Base-by-base conservation (phyloP, 2,888 invertebrate genomes). In the Acleris holmiana region DNA sequence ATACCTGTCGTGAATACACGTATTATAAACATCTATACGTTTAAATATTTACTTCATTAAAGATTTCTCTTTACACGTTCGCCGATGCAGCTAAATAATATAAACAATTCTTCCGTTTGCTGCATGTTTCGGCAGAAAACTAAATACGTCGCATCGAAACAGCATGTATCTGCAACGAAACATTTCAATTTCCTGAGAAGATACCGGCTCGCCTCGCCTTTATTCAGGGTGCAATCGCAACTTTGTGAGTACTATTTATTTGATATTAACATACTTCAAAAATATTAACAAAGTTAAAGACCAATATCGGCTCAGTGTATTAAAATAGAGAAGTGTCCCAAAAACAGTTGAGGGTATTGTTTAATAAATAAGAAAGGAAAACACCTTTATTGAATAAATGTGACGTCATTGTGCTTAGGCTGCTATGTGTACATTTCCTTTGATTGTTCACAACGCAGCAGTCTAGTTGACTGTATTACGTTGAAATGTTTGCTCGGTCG, bases 131-230 rank as follows among this genome's bases (percentile, higher is more conserved):
- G 51, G 21, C 48, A 40, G 41, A 50, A 64, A 65, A 60, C 59
- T 60, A 55, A 65, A 65, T 54, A 64, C 48, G 44, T 54, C 47
- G 58, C 10, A 21, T 60, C 35, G 59, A 65, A 65, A 54, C 59
- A 65, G 50, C 65, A 55, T 55, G 50, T 65, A 65, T 65, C 54
- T 65, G 55, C 65, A 55, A 46, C 65, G 72, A 70, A 69, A 74
- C 71, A 69, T 72, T 75, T 74, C 73, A 74, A 75, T 75, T 74
- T 74, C 72, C 72, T 74, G 71, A 65, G 61, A 67, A 66, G 66
- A 68, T 73, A 72, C 67, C 60, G 66, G 62, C 60, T 46, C 69
- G 61, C 50, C 44, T 69, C 67, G 59, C 59, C 50, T 55, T 59
- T 62, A 62, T 62, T 67, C 46, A 49, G 53, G 57, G 47, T 58